A percentile compares a stretch with the other conserved stretches of the same genome.
Evolutionary conservation across 2,113 vertebrate genomes (phyloP).

Genomic region (Uria lomvia): DNA sequence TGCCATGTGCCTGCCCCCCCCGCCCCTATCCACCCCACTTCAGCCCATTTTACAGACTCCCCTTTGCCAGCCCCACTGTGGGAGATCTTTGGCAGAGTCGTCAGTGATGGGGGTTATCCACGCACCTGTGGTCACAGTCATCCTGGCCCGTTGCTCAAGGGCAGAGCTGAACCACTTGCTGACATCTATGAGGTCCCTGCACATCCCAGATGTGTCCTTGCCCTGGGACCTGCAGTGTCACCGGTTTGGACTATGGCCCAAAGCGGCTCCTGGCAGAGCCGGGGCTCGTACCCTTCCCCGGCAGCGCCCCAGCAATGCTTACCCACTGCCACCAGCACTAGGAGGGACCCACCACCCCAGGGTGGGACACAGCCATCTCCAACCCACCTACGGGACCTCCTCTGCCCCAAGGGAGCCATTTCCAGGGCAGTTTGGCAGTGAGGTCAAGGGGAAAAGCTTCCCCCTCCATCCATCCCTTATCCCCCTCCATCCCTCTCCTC

Average conservation of each 20-base stretch:
- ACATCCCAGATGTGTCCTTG: rapidly evolving
- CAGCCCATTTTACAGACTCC: neutral
- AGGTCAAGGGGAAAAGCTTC: neutral
- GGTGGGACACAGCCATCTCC: neutral
- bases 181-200: neutral
- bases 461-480: neutral
- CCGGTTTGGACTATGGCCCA: neutral
- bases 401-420: neutral
- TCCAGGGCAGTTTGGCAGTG: neutral
- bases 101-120: neutral
- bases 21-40: neutral
- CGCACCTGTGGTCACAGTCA: rapidly evolving
- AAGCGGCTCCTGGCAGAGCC: neutral
- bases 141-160: rapidly evolving
- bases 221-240: too few species aligned
- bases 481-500: neutral
- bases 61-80: neutral
- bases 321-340: neutral
- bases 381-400: neutral
- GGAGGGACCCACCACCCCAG: neutral
- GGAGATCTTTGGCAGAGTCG: neutral
- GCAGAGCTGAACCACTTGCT: neutral
- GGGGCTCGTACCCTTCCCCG: neutral
- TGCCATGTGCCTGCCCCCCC: neutral
- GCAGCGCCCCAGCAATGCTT: rapidly evolving